These are phyloP conservation scores for Lates calcarifer DNA, from an alignment of 2,113 vertebrate species.

Conservation along the genomic window DNA sequence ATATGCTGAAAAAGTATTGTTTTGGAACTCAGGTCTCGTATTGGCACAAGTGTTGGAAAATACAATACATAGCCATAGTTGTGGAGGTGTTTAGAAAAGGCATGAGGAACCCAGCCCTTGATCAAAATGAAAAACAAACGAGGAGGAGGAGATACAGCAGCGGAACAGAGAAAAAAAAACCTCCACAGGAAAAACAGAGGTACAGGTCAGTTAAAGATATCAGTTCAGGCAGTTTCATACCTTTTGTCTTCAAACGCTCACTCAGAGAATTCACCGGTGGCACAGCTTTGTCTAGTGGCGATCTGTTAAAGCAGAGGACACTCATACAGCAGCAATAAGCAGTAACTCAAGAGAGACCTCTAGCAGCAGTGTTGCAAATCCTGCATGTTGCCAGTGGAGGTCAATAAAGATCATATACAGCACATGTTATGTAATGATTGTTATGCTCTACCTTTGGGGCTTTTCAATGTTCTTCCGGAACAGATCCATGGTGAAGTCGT, in stretches of 20 bases:
- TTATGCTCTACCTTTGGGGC: conserved; percentile 71
- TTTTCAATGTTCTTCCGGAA: conserved; percentile 79
- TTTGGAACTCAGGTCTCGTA: too few relatives aligned
- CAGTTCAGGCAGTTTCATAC: conserved; percentile 32
- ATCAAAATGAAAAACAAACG: neutral
- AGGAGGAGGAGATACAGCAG: neutral
- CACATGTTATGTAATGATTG: neutral
- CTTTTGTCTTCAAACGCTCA: conserved; percentile 50
- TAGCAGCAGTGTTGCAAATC: neutral
- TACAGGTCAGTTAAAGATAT: neutral
- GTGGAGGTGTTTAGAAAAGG: neutral
- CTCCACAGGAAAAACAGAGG: neutral
- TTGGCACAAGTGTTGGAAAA: neutral
- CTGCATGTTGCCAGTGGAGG: neutral
- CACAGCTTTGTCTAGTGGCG: neutral
- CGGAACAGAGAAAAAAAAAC: neutral
- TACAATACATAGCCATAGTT: neutral
- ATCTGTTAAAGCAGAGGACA: conserved; percentile 43
- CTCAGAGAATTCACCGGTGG: conserved; percentile 22
- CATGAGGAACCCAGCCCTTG: neutral
- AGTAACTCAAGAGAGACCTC: neutral
- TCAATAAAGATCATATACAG: neutral
- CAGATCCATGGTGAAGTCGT: conserved; percentile 92
- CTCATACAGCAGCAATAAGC: conserved; percentile 8
- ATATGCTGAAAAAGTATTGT: too few relatives aligned